Base-by-base conservation (phyloP, 2,888 invertebrate species). In the Synergus laeviventris region DNA sequence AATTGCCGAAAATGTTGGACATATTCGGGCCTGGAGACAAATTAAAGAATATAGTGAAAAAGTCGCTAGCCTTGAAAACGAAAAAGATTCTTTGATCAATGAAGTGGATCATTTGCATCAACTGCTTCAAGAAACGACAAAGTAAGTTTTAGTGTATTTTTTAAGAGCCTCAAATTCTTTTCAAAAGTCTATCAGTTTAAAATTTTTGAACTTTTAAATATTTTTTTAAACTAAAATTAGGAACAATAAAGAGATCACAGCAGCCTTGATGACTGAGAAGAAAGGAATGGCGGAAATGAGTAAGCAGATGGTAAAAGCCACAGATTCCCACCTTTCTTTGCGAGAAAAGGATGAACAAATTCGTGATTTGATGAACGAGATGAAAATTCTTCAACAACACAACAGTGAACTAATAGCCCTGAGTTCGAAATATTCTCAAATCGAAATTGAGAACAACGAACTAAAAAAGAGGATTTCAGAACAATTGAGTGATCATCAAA, bases 1-100 rank as follows among this genome's bases (percentile, higher is more conserved):
- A 76, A 86, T 87, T 1, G 87, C 87, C 0, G 91, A 90, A 74
- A 90, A 91, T 78, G 86, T 91, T n/a, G 90, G 90, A 74, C 87
- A 88, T 73, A 91, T 91, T 78, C 86, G 86, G 45, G 80, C 89
- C 62, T 89, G 88, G 88, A 86, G 89, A 36, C 87, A 90, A 81
- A 84, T 90, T 85, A 89, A 89, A 76, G 87, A 87, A 62, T 82
- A 87, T 62, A 88, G 86, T 75, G 90, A 90, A 73, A 87, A 91
- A 81, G 81, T 90, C 36, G 76, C 77, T 18, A 81, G 79, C 16
- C 78, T 84, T 0, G 84, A 87, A 78, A 80, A 78, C 7, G 81
- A 81, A 14, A 91, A 90, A 76, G 84, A 84, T 64, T 78, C 82
- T 39, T 77, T 90, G 74, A 86, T 82, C 24, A 75, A 61, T n/a